Conservation (phyloP, 2,888 invertebrate genomes). For the Eledone cirrhosa region DNA sequence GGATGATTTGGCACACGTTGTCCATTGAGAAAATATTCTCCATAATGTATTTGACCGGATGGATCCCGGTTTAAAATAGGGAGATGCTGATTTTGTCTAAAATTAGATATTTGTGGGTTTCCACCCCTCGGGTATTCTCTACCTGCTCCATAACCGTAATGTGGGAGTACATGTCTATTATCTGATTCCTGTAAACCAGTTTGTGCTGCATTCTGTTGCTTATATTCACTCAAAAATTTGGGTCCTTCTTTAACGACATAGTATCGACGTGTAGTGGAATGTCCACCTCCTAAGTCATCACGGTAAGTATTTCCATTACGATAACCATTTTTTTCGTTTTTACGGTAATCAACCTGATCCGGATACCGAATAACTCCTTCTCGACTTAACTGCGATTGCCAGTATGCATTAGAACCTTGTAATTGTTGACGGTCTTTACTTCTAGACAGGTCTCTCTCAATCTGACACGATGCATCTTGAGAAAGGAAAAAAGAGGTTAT, state of each 20-base stretch:
- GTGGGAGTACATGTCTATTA: not conserved
- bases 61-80: not conserved
- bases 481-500: not conserved
- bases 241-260: not conserved
- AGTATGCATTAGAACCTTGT: not conserved
- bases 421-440: not conserved
- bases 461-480: not conserved
- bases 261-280: not conserved
- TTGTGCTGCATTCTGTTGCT: not conserved
- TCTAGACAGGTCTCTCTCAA: not conserved
- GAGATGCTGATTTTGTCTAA: not conserved
- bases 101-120: too few species aligned
- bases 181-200: not conserved
- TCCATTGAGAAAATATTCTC: constrained; percentile 19
- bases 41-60: constrained; percentile 3
- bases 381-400: not conserved
- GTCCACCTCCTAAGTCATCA: not conserved
- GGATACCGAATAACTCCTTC: constrained; percentile 19
- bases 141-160: not conserved
- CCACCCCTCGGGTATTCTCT: not conserved
- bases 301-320: too few species aligned
- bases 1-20: not conserved
- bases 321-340: not conserved
- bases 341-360: not conserved
- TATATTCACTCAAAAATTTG: constrained; percentile 14